Evolutionary conservation across 2,888 invertebrate genomes (phyloP), one percentile per base, ranked within the genome.

Genomic region (Pterostichus madidus): DNA sequence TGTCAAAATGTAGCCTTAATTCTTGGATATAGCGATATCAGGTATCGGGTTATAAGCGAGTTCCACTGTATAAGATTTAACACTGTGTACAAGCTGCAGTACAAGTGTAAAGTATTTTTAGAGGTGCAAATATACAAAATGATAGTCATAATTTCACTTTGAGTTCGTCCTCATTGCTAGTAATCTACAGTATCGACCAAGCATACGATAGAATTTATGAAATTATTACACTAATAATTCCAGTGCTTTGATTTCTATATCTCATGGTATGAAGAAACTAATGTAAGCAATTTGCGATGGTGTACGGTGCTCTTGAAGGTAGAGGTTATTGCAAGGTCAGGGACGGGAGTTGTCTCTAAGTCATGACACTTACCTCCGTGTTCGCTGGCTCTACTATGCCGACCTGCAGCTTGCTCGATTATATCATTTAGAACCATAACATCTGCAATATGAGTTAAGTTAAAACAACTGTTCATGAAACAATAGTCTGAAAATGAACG

Each of bases 371-470:
- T 95, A 97, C 96, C 96, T 94, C 95, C 96, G 90, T 95, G 95
- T 85, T 97, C 97, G 89, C 96, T 96, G 84, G 95, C 94, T 88
- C 95, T 93, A 91, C 96, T 96, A 88, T 96, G 96, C 89, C 96
- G 93, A 86, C 96, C 96, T 84, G 98, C 96, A 83, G 96, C 98
- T 92, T 98, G 98, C 90, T 98, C 98, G 87, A 98, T 97, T 88
- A 99, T 97, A 90, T 98, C 98, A 90, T 97, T 98, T 88, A 98
- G 92, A 87, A 98, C 98, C 97, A 98, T 97, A 85, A 98, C 98
- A 93, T 99, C 98, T 98, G 92, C 79, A 92, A 90, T 81, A 15
- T 71, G 13, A 71, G 11, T 3, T 17, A 5, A 71, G 39, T 71
- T 71, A 71, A 13, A 53, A 53, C n/a, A 53, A n/a, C 13, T n/a